Evolutionary conservation across 2,888 invertebrate genomes (phyloP), one percentile per base, ranked within the genome.

Genomic region (Mythimna ferrago): DNA sequence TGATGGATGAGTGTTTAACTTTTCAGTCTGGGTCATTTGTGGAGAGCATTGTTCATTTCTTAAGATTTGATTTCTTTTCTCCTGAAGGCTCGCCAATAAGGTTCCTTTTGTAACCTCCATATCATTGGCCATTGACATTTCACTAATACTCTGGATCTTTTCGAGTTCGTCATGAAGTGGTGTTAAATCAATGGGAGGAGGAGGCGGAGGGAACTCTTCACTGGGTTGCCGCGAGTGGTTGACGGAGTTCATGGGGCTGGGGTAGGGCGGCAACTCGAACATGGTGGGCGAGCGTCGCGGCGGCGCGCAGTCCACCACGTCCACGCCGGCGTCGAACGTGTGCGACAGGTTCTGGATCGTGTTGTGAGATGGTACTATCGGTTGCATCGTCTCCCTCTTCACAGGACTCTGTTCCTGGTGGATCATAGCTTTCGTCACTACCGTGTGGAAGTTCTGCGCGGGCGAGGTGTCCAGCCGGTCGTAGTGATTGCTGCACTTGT

Each of bases 161-260:
- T 95, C 94, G 10, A 97, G 91, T 90, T 97, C 97, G 80, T 97
- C 97, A 75, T 97, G 97, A 0, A 97, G 93, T 0, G 97, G 97
- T 35, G 97, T 97, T 78, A 98, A 94, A 81, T 98, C 98, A 63
- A 98, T 96, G 0, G 98, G 98, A 1, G 98, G 98, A 0, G 98
- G 98, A n/a, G 98, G 98, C 7, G 98, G 98, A 64, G 98, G 98
- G 87, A 99, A 98, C 87, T 99, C 98, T 93, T 98, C 98, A 91
- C 98, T 98, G 0, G 98, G 97, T 92, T 98, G 98, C 64, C 98
- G 96, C 2, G 98, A 98, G 92, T 98, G 98, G 70, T 97, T 97
- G 0, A 97, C 97, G 0, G 98, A 98, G 83, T 97, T 97, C 84
- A 97, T 97, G 2, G 98, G 98, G 87, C 98, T 98, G 2, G 98